These are phyloP conservation scores for Drosophila tropicalis DNA, from an alignment of 1,140 invertebrate species.

Conservation along the genomic window DNA sequence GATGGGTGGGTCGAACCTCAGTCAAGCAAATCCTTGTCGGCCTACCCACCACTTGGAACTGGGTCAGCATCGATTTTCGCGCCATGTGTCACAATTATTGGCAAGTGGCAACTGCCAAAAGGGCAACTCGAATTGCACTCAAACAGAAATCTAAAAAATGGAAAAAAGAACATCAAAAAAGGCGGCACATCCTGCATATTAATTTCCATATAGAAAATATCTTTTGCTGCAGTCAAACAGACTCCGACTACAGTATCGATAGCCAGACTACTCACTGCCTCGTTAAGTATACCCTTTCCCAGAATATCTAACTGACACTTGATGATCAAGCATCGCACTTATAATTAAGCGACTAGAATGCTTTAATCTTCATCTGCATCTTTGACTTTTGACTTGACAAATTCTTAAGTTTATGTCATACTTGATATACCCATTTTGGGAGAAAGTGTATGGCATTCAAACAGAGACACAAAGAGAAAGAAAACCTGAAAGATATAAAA, in stretches of 20 bases:
- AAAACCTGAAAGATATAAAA: conserved; percentile 42
- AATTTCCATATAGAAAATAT: conserved; percentile 52
- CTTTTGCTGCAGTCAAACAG: conserved; percentile 42
- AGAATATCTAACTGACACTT: no score
- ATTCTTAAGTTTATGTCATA: background rate
- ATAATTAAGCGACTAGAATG: no score
- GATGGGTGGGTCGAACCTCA: background rate
- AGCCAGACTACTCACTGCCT: background rate
- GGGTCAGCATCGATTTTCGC: conserved; percentile 78
- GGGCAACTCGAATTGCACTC: conserved; percentile 34
- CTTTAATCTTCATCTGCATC: no score
- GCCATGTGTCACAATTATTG: conserved; percentile 77
- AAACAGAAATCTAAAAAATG: conserved; percentile 30
- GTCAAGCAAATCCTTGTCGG: conserved; percentile 30
- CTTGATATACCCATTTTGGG: background rate
- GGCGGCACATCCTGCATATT: conserved; percentile 62
- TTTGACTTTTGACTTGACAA: no score
- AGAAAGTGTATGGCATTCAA: background rate
- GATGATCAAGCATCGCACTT: no score
- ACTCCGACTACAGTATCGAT: background rate
- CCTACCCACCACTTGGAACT: conserved; percentile 52
- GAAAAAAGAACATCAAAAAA: no score
- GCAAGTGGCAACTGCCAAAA: conserved; percentile 30
- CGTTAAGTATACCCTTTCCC: no score
- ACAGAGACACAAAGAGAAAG: conserved; percentile 41